Conservation (phyloP, 2,888 invertebrate genomes). For the Andrena dorsata region DNA sequence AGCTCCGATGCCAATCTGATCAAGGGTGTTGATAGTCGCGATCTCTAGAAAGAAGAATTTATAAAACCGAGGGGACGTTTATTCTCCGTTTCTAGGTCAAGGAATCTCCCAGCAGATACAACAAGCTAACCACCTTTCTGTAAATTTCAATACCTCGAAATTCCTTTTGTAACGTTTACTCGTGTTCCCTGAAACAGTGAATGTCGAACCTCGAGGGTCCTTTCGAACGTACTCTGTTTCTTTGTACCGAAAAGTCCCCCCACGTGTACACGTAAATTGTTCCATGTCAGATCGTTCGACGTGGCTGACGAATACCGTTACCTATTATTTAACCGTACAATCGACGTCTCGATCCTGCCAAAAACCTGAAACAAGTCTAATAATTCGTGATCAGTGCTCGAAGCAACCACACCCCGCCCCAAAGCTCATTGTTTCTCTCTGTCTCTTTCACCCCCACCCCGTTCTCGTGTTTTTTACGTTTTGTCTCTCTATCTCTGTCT, state of each 20-base stretch:
- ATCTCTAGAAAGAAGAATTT: not conserved
- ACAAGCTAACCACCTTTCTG: not conserved
- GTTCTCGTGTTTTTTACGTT: slow-evolving; percentile 54
- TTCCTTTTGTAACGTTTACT: not conserved
- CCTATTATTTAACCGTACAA: not conserved
- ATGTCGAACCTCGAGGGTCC: no score
- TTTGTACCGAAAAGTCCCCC: no score
- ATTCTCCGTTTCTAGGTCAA: not conserved
- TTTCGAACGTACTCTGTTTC: no score
- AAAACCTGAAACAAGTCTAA: slow-evolving; percentile 40
- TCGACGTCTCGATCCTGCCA: slow-evolving; percentile 62
- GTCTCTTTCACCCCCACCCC: slow-evolving; percentile 42
- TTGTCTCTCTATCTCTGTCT: slow-evolving; percentile 40
- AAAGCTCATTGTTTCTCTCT: slow-evolving; percentile 51
- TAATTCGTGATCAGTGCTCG: slow-evolving; percentile 64
- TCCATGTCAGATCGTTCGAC: not conserved
- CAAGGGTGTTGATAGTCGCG: not conserved
- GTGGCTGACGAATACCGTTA: not conserved
- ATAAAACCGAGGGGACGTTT: not conserved
- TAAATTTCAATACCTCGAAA: not conserved
- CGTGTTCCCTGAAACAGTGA: not conserved
- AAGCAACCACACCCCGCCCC: slow-evolving; percentile 41
- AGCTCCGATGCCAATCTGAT: not conserved
- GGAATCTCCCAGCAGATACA: not conserved
- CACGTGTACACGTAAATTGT: not conserved